Evolutionary conservation across 2,113 vertebrate genomes (phyloP).

Genomic region (Pitta sordida): DNA sequence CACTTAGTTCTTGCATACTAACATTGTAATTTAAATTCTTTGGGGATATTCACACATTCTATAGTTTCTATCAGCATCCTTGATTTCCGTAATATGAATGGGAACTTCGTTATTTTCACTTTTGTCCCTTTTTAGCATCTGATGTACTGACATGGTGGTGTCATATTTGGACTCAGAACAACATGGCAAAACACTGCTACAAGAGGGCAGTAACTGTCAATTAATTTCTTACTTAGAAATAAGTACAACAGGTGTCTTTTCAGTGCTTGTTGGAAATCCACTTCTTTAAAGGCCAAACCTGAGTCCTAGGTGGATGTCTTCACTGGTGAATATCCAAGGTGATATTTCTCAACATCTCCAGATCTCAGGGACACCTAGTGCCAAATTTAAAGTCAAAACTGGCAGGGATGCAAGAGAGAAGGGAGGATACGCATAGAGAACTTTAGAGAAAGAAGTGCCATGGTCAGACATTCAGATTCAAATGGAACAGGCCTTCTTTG

Average conservation of each 20-base stretch:
- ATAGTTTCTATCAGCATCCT: not conserved
- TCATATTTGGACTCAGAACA: not conserved
- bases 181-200: not conserved
- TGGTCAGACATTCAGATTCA: not conserved
- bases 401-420: not conserved
- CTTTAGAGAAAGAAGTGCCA: not conserved
- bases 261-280: not conserved
- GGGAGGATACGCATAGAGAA: not conserved
- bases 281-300: not conserved
- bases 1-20: not conserved
- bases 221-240: not conserved
- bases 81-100: not conserved
- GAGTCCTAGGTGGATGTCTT: not conserved
- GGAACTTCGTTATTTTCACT: not conserved
- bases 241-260: not conserved
- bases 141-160: not conserved
- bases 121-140: not conserved
- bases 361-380: not conserved
- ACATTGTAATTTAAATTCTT: not conserved
- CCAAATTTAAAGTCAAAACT: not conserved
- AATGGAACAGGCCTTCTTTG: not conserved
- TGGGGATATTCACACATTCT: not conserved
- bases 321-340: not conserved
- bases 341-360: not conserved
- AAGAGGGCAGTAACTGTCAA: not conserved